Evolutionary conservation across 2,888 invertebrate genomes (phyloP), one percentile per base, ranked within the genome.

Genomic region (Cryptophagus acutangulus): DNA sequence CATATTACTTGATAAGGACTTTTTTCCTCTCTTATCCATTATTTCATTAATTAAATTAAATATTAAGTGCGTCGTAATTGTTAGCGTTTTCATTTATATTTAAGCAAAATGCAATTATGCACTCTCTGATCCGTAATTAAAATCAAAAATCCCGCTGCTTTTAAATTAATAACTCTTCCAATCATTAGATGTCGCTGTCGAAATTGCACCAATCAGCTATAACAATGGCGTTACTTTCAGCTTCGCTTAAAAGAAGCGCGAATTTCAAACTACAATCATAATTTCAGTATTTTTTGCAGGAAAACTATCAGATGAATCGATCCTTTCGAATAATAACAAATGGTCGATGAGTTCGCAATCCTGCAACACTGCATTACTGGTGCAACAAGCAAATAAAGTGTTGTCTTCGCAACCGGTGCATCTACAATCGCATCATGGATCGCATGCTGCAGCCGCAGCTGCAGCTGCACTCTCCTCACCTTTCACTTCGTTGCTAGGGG

Each of bases 381-480:
- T 71, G 18, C 71, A 71, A 39, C 71, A 71, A 53, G 70, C 71
- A 5, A 70, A 70, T 54, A 71, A 71, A 54, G 70, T 69, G 18
- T 59, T 70, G 40, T 69, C 69, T 3, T 67, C 70, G n/a, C 71
- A 70, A 48, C 68, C 63, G 53, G 67, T 64, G 34, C 65, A 63
- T 46, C 61, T 62, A 38, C 59, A 62, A 40, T 56, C 60, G 16
- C 67, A 67, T 39, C 65, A 65, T 41, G 59, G 59, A 39, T 76
- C 65, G 73, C 80, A 79, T 69, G 80, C 50, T 71, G 82, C 70
- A 71, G 82, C 71, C 71, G 82, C 55, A 63, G 69, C 69, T 1
- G 82, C 70, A 69, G 82, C 63, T 72, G 80, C 63, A 71, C 77
- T 68, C 55, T 77, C 72, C 48, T 77, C 74, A 29, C 79, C 75